Percentiles rank a stretch among this genome's conserved stretches.
Evolutionary conservation across 1,140 invertebrate genomes (phyloP).

Genomic region (Trachymyrmex septentrionalis): DNA sequence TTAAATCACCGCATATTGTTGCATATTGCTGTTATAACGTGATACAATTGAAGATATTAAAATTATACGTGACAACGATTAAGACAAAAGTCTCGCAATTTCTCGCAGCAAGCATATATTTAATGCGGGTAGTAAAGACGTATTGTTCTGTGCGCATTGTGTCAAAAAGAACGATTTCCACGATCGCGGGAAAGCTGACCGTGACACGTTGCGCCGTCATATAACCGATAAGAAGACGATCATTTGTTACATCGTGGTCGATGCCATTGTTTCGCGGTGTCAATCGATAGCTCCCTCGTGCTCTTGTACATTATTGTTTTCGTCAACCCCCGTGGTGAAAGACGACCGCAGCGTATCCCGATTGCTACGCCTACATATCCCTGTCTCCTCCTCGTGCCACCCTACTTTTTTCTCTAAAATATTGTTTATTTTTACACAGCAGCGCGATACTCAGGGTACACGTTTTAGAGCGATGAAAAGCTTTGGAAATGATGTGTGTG

Average conservation of each 20-base stretch:
- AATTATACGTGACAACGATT: not conserved
- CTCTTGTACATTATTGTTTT: constrained; percentile 76
- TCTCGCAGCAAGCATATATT: not conserved
- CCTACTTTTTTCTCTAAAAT: constrained; percentile 5
- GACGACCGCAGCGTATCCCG: constrained; percentile 62
- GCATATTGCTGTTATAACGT: too few species aligned
- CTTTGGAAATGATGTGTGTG: not conserved
- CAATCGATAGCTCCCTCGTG: constrained; percentile 78
- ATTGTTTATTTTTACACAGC: constrained; percentile 41
- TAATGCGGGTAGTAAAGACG: constrained; percentile 24
- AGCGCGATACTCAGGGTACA: not conserved
- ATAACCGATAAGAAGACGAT: constrained; percentile 78
- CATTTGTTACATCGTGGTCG: constrained; percentile 81
- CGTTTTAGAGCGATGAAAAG: not conserved
- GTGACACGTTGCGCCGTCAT: constrained; percentile 58
- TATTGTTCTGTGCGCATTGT: constrained; percentile 49
- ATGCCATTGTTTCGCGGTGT: constrained; percentile 79
- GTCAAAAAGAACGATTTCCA: constrained; percentile 65
- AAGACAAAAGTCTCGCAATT: not conserved
- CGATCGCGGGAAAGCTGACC: constrained; percentile 74
- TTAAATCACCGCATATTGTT: not conserved
- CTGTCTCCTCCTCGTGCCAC: not conserved
- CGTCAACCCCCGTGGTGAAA: constrained; percentile 68
- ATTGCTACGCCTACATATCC: constrained; percentile 60
- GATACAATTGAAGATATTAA: not conserved